Evolutionary conservation across 2,888 invertebrate genomes (phyloP), one percentile per base, ranked within the genome.

Genomic region (Amphimallon solstitiale): DNA sequence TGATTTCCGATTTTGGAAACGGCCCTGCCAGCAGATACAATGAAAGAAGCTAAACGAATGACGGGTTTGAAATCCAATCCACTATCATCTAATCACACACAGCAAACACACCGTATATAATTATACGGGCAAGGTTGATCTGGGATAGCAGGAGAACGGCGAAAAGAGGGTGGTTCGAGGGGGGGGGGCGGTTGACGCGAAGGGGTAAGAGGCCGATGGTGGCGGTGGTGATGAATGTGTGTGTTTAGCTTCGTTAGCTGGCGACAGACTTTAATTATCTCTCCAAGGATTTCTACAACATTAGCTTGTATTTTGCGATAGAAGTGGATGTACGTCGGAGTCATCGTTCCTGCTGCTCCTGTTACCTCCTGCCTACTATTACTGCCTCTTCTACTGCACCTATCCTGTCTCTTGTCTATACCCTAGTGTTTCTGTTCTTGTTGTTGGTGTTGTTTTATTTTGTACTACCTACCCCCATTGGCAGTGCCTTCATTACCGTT

Each of bases 211-310:
- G 65, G 66, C 63, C 64, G 69, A 38, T 56, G 66, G 68, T 48
- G 67, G 52, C 48, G 67, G 65, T 72, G 73, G 76, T 78, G 79
- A 78, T 79, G 78, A 79, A 79, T 79, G 79, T 78, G 78, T 78
- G 71, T 73, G 71, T 78, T 79, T 78, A 78, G 79, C 79, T 78
- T 80, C 80, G 80, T 80, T 80, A 80, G 79, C 76, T 75, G 78
- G 73, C 79, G 80, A 80, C 80, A 79, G 78, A 80, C 79, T 81
- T 80, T 80, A 80, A 81, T 81, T 81, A 80, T 80, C 79, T 79
- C 80, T 80, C 80, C 77, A 79, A 80, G 80, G 80, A 80, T 79
- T 78, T 77, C 76, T 73, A 73, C 71, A 73, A 75, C 72, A 73
- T 74, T 73, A 73, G 74, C 74, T 73, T 71, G 71, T 73, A 73